Evolutionary conservation across 2,888 invertebrate species (phyloP).

Genomic region (Sarcophaga subvicina): DNA sequence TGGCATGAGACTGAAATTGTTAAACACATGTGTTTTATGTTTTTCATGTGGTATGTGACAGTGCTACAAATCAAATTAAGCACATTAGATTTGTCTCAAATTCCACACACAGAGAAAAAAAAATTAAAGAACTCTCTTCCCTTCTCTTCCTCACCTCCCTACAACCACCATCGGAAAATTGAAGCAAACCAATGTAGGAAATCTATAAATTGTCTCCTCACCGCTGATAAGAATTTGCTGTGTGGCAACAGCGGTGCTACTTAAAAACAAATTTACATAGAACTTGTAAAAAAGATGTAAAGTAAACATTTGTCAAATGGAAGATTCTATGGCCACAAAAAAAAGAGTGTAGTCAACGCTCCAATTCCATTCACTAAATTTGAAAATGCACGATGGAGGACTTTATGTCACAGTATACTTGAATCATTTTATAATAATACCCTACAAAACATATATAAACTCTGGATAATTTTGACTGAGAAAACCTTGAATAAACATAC

Average conservation of each 20-base stretch:
- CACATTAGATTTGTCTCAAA: conserved; percentile 63
- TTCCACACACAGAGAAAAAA: conserved; percentile 27
- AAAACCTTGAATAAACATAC: too few relatives aligned
- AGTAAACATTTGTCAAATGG: conserved; percentile 12
- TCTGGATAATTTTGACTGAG: too few relatives aligned
- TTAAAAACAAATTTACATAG: conserved; percentile 54
- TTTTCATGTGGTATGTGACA: conserved; percentile 66
- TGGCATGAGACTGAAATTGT: conserved; percentile 52
- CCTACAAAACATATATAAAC: too few relatives aligned
- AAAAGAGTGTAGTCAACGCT: not conserved
- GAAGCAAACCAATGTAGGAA: not conserved
- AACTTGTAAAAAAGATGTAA: conserved; percentile 42
- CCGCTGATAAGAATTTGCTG: not conserved
- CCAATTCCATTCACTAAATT: not conserved
- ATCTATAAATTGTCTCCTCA: not conserved
- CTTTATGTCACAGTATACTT: not conserved
- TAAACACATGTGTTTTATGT: conserved; percentile 63
- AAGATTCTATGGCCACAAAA: not conserved
- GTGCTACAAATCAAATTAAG: conserved; percentile 67
- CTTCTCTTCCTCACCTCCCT: not conserved
- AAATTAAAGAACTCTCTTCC: not conserved
- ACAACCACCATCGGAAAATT: not conserved
- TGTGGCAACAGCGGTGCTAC: conserved; percentile 9
- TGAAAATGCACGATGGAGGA: not conserved
- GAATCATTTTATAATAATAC: not conserved